Conservation (phyloP, 2,888 invertebrate genomes). For the Drosophila putrida region DNA sequence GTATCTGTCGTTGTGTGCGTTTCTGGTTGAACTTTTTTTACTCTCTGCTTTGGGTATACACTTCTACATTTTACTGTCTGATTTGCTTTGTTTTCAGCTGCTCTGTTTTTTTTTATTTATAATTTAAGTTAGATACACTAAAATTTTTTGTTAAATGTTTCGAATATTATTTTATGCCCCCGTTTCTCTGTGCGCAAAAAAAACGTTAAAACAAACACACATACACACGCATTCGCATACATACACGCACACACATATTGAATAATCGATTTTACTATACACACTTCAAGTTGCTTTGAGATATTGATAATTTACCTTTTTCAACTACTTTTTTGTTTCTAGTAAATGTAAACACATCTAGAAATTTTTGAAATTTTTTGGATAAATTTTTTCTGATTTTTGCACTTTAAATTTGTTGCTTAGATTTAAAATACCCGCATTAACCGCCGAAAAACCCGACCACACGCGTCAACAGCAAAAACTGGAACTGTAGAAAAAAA, state of each 20-base stretch:
- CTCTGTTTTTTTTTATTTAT: constrained; percentile 15
- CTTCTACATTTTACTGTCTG: constrained; percentile 49
- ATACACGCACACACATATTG: constrained; percentile 64
- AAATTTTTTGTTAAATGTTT: constrained; percentile 47
- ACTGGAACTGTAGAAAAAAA: too few relatives aligned
- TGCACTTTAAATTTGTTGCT: constrained; percentile 70
- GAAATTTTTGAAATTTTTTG: constrained; percentile 59
- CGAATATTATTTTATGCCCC: constrained; percentile 29
- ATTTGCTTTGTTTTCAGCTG: constrained; percentile 30
- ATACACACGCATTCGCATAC: constrained; percentile 32
- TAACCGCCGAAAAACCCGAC: constrained; percentile 73
- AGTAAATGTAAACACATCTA: constrained; percentile 66
- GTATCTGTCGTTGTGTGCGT: constrained; percentile 47
- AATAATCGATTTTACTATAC: constrained; percentile 75
- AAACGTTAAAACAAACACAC: constrained; percentile 58
- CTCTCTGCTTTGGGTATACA: constrained; percentile 58
- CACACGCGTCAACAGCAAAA: constrained; percentile 64
- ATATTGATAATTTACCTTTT: constrained; percentile 53
- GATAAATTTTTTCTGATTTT: constrained; percentile 55
- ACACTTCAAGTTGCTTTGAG: constrained; percentile 44
- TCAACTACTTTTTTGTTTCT: constrained; percentile 56
- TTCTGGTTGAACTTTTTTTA: constrained; percentile 58
- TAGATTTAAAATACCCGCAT: constrained; percentile 79
- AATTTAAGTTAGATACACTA: constrained; percentile 53
- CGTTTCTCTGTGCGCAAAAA: constrained; percentile 34